These are phyloP conservation scores for Sebastes goodei DNA, from an alignment of 2,797 vertebrate genomes.

Conservation along the genomic window DNA sequence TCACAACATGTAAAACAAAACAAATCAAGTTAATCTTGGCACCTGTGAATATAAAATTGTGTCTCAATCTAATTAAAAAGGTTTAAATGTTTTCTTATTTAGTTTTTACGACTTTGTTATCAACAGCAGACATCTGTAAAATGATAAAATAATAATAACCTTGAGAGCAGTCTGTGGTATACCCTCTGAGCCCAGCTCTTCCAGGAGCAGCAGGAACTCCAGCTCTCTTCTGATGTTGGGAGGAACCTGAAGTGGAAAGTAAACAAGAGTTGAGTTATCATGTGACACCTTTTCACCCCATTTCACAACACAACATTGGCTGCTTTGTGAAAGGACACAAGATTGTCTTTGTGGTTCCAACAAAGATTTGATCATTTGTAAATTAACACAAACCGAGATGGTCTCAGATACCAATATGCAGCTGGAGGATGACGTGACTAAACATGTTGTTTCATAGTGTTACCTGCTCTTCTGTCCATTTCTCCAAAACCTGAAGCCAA, in stretches of 20 bases:
- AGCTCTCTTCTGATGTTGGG: constrained; percentile 81
- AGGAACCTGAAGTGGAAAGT: constrained; percentile 69
- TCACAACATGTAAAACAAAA: background rate
- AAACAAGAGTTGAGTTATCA: background rate
- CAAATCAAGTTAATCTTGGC: background rate
- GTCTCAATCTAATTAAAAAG: background rate
- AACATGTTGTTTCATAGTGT: background rate
- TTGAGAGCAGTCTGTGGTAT: constrained; percentile 83
- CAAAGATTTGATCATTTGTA: background rate
- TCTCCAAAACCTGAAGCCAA: constrained; percentile 92
- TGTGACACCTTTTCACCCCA: background rate
- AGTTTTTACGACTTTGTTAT: background rate
- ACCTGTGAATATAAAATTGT: background rate
- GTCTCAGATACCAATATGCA: background rate
- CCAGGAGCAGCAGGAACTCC: constrained; percentile 92
- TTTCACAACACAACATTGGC: background rate
- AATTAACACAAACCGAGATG: background rate
- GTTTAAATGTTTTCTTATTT: background rate
- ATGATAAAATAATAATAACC: constrained; percentile 71
- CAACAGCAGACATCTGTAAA: background rate
- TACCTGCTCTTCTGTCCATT: constrained; percentile 88
- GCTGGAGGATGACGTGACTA: background rate
- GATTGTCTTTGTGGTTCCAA: background rate
- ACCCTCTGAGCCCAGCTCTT: constrained; percentile 86
- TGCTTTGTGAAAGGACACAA: background rate